Percentiles rank a stretch among this genome's conserved stretches.
Conservation (phyloP, 1,140 invertebrate species). For the Monochamus saltuarius region DNA sequence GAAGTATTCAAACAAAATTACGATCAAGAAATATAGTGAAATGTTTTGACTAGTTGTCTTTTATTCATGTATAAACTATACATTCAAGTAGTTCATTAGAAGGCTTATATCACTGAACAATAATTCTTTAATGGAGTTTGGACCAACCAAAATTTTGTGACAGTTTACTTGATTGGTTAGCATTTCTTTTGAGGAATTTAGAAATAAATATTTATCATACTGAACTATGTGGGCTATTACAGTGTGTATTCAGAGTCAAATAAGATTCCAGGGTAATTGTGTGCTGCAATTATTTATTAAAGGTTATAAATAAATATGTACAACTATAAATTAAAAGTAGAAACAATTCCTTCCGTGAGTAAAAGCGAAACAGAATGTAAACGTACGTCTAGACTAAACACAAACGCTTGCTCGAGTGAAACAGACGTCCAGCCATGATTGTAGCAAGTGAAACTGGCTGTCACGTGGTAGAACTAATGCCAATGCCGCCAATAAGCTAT, state of each 20-base stretch:
- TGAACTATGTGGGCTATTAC: no score
- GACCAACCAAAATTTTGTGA: slow-evolving; percentile 1
- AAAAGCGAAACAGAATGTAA: slow-evolving; percentile 16
- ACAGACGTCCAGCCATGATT: slow-evolving; percentile 44
- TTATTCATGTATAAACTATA: slow-evolving; percentile 31
- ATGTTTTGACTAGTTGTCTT: not conserved
- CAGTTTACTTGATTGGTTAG: slow-evolving; percentile 15
- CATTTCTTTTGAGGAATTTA: not conserved
- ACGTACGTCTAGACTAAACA: slow-evolving; percentile 32
- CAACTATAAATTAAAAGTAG: no score
- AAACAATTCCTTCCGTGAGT: no score
- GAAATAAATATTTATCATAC: no score
- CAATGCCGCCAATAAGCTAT: slow-evolving; percentile 34
- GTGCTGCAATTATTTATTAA: no score
- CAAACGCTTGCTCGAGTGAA: slow-evolving; percentile 19
- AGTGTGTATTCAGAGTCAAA: not conserved
- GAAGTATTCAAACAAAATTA: no score
- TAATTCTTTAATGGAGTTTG: slow-evolving; percentile 22
- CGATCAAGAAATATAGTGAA: not conserved
- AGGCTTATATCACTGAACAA: slow-evolving; percentile 32
- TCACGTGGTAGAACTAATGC: slow-evolving; percentile 42
- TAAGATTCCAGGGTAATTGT: no score
- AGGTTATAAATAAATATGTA: no score
- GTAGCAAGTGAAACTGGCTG: slow-evolving; percentile 33
- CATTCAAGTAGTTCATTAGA: slow-evolving; percentile 36